phyloP scores from a whole-genome alignment of 2,888 invertebrate species.

The Eulithis prunata region DNA sequence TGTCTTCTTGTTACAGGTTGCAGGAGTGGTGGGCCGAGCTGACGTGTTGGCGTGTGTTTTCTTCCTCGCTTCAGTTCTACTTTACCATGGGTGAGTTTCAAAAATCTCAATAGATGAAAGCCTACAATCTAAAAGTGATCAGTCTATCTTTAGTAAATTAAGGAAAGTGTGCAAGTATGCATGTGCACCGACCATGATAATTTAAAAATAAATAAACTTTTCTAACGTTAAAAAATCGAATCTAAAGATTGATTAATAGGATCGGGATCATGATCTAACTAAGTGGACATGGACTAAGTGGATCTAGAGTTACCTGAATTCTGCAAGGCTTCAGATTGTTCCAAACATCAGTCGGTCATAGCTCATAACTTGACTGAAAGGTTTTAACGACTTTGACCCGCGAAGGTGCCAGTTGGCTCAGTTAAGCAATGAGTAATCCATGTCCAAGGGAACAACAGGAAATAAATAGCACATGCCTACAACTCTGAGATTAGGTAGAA shows the following conservation, averaged over 20 bases:
- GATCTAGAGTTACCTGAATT: not conserved
- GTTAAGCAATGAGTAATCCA: not conserved
- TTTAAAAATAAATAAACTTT: too few relatives aligned
- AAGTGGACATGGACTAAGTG: too few relatives aligned
- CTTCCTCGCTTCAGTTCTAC: conserved; percentile 90
- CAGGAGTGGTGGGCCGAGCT: conserved; percentile 94
- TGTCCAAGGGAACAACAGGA: not conserved
- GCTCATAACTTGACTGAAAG: conserved; percentile 10
- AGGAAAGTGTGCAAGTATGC: too few relatives aligned
- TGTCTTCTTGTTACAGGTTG: conserved; percentile 85
- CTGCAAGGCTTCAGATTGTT: conserved; percentile 18
- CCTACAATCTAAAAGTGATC: too few relatives aligned
- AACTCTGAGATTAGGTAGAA: too few relatives aligned
- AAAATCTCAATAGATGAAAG: too few relatives aligned
- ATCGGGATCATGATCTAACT: too few relatives aligned
- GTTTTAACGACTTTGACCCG: conserved; percentile 13
- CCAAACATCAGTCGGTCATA: conserved; percentile 15
- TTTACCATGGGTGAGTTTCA: conserved; percentile 90
- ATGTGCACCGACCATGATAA: too few relatives aligned
- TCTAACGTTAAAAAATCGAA: too few relatives aligned
- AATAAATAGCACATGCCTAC: too few relatives aligned
- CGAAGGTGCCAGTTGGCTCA: conserved; percentile 4
- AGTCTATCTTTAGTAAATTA: too few relatives aligned
- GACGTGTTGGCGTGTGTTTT: conserved; percentile 93
- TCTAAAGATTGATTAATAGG: too few relatives aligned